These are phyloP conservation scores for Tetrax tetrax DNA, from an alignment of 2,113 vertebrate genomes.

Conservation along the genomic window DNA sequence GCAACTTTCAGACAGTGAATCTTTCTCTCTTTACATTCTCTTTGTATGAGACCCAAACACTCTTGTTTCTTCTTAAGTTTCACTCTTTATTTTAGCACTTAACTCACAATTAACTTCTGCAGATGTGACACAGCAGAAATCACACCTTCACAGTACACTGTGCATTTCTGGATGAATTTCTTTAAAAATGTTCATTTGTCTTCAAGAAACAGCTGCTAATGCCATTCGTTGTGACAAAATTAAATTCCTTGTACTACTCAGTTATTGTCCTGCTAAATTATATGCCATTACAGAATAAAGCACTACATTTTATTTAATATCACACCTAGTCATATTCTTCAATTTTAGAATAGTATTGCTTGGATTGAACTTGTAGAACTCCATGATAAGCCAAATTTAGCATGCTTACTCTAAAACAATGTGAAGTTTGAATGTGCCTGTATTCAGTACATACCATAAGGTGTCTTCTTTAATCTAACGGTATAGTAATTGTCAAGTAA, in stretches of 20 bases:
- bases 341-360: neutral
- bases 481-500: neutral
- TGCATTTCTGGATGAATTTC: neutral
- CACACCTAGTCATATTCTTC: neutral
- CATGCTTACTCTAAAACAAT: neutral
- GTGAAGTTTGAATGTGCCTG: neutral
- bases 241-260: neutral
- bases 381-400: neutral
- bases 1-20: neutral
- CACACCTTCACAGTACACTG: fast-evolving
- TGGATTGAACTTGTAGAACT: neutral
- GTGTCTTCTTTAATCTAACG: neutral
- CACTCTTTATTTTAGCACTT: neutral
- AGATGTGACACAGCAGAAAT: neutral
- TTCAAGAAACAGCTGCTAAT: neutral
- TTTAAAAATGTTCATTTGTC: neutral
- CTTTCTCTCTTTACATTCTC: neutral
- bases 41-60: neutral
- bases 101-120: neutral
- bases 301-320: neutral
- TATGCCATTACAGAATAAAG: neutral
- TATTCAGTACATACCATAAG: neutral
- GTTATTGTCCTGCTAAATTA: neutral
- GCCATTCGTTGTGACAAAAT: neutral
- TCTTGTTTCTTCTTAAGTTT: neutral